Evolutionary conservation across 2,797 vertebrate genomes (phyloP).

Genomic region (Triplophysa yarkandensis): DNA sequence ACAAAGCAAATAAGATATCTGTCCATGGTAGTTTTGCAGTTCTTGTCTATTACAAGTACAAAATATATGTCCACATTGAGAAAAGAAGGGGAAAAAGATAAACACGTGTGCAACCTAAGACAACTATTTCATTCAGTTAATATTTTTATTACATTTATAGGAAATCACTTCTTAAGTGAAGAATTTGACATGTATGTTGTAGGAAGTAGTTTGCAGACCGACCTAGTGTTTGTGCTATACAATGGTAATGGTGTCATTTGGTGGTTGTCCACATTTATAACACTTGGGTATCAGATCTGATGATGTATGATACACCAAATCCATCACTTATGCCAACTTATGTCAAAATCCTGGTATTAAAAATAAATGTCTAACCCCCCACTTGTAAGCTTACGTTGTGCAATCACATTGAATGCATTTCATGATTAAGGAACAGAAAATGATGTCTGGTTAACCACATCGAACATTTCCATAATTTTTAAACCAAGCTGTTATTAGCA

Average conservation of each 20-base stretch:
- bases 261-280: background rate
- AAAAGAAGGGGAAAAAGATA: too few species aligned
- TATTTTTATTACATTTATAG: too few species aligned
- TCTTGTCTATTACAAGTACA: too few species aligned
- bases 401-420: background rate
- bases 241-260: background rate
- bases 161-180: too few species aligned
- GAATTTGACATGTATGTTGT: too few species aligned
- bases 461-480: background rate
- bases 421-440: background rate
- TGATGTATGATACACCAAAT: slow-evolving; percentile 1
- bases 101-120: too few species aligned
- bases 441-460: background rate
- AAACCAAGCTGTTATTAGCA: too few species aligned
- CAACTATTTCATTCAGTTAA: too few species aligned
- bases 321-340: background rate
- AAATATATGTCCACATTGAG: too few species aligned
- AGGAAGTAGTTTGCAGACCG: background rate
- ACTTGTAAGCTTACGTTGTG: background rate
- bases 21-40: too few species aligned
- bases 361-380: background rate
- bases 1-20: too few species aligned
- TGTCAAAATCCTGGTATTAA: background rate
- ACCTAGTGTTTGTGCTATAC: background rate
- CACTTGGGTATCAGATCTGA: background rate